These are phyloP conservation scores for Drosophila paranaensis DNA, from an alignment of 2,888 invertebrate genomes.

Conservation along the genomic window DNA sequence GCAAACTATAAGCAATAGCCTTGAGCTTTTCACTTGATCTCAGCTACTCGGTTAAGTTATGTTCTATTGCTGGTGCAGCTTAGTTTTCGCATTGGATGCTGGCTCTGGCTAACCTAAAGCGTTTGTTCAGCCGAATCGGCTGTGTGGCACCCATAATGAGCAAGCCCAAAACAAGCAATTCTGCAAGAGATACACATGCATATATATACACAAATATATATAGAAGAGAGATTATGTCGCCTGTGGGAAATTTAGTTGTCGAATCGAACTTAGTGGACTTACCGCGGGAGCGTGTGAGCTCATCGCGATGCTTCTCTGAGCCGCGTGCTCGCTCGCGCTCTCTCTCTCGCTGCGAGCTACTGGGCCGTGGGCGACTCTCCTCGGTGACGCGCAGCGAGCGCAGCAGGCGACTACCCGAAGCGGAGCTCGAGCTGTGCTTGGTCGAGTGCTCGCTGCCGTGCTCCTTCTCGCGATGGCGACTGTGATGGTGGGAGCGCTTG, in stretches of 20 bases:
- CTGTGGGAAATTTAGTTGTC: neutral
- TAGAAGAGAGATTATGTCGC: conserved; percentile 28
- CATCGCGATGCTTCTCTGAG: conserved; percentile 49
- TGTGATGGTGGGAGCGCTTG: conserved; percentile 71
- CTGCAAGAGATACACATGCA: conserved; percentile 63
- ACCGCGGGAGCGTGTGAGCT: conserved; percentile 56
- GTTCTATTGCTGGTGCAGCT: conserved; percentile 41
- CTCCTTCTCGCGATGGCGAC: conserved; percentile 65
- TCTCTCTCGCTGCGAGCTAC: conserved; percentile 54
- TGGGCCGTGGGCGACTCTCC: conserved; percentile 56
- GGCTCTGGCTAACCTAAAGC: conserved; percentile 74
- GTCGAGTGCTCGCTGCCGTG: conserved; percentile 40
- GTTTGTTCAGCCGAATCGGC: conserved; percentile 74
- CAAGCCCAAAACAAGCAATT: conserved; percentile 79
- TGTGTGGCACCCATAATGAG: conserved; percentile 83
- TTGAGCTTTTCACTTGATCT: conserved; percentile 22
- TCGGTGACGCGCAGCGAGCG: conserved; percentile 67
- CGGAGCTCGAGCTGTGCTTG: conserved; percentile 42
- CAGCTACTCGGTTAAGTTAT: conserved; percentile 22
- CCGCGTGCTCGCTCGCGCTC: conserved; percentile 42
- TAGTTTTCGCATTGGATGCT: conserved; percentile 20
- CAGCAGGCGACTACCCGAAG: conserved; percentile 49
- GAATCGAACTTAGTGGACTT: conserved; percentile 34
- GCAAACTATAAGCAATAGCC: conserved; percentile 37
- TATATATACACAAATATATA: neutral